Conservation (phyloP, 2,888 invertebrate genomes). For the Trichogramma evanescens region DNA sequence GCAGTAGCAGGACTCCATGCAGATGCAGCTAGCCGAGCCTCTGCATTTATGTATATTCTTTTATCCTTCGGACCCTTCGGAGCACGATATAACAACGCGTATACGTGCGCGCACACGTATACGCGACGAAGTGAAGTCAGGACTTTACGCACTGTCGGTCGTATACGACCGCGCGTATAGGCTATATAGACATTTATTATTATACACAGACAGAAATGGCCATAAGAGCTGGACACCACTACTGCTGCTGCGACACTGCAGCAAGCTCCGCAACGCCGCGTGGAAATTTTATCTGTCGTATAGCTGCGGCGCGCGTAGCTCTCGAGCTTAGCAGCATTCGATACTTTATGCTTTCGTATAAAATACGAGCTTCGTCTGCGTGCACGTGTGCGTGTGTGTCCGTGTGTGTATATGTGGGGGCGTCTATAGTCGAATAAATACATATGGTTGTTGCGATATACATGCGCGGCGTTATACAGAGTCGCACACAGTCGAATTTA, state of each 20-base stretch:
- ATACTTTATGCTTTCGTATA: conserved; percentile 10
- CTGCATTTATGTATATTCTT: no score
- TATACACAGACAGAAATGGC: no score
- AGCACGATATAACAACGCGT: no score
- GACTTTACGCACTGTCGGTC: no score
- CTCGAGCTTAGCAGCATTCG: background rate
- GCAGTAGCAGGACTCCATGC: no score
- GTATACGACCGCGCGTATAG: no score
- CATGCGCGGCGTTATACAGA: background rate
- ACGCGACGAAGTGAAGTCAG: no score
- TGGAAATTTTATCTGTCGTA: conserved; percentile 7
- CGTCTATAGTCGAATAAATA: background rate
- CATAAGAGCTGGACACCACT: no score
- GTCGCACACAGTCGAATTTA: background rate
- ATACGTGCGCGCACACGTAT: no score
- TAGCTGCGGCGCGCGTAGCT: background rate
- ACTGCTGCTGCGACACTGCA: background rate
- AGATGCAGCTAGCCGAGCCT: no score
- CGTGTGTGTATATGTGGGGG: background rate
- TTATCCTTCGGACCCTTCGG: no score
- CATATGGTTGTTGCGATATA: background rate
- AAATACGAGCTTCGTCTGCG: background rate
- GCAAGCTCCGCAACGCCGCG: background rate
- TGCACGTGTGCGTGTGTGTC: background rate
- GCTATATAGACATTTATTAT: no score